Evolutionary conservation across 2,888 invertebrate genomes (phyloP).

Genomic region (Coelopa pilipes): DNA sequence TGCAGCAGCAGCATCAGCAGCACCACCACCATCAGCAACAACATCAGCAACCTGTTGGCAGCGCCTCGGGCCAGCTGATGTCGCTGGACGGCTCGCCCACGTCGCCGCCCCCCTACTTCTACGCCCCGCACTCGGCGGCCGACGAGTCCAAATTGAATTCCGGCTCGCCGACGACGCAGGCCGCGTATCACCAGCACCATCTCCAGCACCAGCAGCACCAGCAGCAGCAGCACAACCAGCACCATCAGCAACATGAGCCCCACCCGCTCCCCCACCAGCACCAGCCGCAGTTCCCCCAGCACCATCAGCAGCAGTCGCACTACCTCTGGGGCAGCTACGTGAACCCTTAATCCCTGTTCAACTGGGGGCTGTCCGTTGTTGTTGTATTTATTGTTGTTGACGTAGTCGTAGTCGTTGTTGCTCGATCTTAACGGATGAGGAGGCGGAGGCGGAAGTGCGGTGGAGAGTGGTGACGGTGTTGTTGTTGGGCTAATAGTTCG

Average conservation of each 20-base stretch:
- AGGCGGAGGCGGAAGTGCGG: too few relatives aligned
- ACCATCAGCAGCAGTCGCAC: conserved; percentile 53
- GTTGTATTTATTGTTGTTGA: not conserved
- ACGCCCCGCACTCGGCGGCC: conserved; percentile 24
- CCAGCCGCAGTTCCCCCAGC: conserved; percentile 48
- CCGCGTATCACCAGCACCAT: conserved; percentile 50
- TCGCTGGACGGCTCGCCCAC: too few relatives aligned
- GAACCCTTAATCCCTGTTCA: conserved; percentile 43
- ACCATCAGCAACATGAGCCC: conserved; percentile 41
- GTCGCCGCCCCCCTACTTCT: conserved; percentile 31
- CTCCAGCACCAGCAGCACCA: conserved; percentile 47
- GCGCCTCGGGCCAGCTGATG: too few relatives aligned
- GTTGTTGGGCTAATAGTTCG: too few relatives aligned
- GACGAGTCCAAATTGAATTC: conserved; percentile 25
- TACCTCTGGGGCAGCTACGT: conserved; percentile 62
- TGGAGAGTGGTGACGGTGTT: too few relatives aligned
- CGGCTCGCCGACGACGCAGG: conserved; percentile 10
- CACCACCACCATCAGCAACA: conserved; percentile 35
- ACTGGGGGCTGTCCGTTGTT: not conserved
- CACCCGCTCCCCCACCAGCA: conserved; percentile 40
- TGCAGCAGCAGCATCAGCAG: conserved; percentile 14
- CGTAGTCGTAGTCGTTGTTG: too few relatives aligned
- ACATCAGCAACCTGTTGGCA: too few relatives aligned
- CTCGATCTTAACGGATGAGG: too few relatives aligned
- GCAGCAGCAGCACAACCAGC: conserved; percentile 14